These are phyloP conservation scores for Podotricha telesiphe DNA, from an alignment of 2,888 invertebrate species.

Conservation along the genomic window DNA sequence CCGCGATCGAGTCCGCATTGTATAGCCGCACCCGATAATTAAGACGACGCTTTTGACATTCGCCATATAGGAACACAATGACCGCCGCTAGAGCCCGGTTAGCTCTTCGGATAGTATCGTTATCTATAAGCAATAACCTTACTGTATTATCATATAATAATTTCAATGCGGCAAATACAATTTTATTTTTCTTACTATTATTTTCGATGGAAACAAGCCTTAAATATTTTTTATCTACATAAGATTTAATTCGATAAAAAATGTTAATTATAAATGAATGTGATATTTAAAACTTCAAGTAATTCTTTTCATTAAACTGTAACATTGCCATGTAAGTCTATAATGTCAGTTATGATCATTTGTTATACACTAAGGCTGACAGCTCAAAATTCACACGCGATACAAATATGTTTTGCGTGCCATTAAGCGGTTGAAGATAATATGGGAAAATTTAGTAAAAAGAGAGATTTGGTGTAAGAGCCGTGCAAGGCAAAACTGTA, in stretches of 20 bases:
- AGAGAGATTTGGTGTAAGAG: conserved; percentile 62
- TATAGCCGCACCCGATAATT: conserved; percentile 81
- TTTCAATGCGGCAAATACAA: conserved; percentile 77
- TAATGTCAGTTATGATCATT: conserved; percentile 47
- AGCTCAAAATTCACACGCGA: conserved; percentile 73
- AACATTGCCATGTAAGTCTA: conserved; percentile 42
- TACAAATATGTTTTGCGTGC: conserved; percentile 73
- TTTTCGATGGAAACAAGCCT: conserved; percentile 52
- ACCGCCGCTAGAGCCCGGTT: conserved; percentile 76
- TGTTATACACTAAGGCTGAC: conserved; percentile 63
- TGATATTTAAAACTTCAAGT: not conserved
- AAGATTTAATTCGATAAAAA: conserved; percentile 15
- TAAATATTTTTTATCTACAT: not conserved
- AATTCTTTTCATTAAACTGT: conserved; percentile 20
- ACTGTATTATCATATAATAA: conserved; percentile 81
- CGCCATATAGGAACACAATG: conserved; percentile 84
- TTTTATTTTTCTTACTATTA: conserved; percentile 68
- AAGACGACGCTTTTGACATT: conserved; percentile 84
- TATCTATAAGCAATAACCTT: conserved; percentile 78
- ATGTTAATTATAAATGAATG: conserved; percentile 10
- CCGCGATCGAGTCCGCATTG: conserved; percentile 82
- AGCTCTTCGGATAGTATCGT: conserved; percentile 76
- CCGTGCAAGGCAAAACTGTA: conserved; percentile 68
- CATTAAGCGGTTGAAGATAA: conserved; percentile 68
- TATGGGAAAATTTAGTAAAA: conserved; percentile 70